Evolutionary conservation across 1,140 invertebrate species (phyloP).

Genomic region (Hydropsyche tenuis): DNA sequence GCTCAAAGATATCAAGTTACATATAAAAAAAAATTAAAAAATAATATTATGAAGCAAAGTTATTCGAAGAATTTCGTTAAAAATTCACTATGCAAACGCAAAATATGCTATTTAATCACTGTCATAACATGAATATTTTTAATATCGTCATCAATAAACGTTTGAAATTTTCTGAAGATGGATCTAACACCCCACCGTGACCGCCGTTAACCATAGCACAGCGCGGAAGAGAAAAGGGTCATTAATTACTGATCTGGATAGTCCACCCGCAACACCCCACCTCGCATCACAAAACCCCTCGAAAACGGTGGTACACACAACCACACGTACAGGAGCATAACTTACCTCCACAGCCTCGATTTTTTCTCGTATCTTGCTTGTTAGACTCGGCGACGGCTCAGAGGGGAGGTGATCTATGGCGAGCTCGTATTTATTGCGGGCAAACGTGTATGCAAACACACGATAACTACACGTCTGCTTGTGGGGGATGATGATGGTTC

Average conservation of each 20-base stretch:
- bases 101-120: constrained; percentile 38
- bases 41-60: no score
- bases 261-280: constrained; percentile 35
- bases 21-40: no score
- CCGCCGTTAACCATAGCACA: constrained; percentile 48
- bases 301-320: neutral
- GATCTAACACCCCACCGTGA: constrained; percentile 52
- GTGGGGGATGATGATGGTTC: neutral
- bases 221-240: constrained; percentile 55
- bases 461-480: constrained; percentile 20
- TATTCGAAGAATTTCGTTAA: no score
- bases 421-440: constrained; percentile 27
- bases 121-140: constrained; percentile 13
- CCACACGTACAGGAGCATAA: constrained; percentile 38
- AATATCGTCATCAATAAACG: constrained; percentile 49
- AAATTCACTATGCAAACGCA: no score
- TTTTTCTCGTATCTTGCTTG: constrained; percentile 40
- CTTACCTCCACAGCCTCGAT: constrained; percentile 27
- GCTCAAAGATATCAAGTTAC: no score
- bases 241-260: constrained; percentile 51
- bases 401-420: constrained; percentile 6
- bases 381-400: no score
- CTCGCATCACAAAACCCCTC: neutral
- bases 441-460: constrained; percentile 30
- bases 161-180: constrained; percentile 62